Evolutionary conservation across 2,113 vertebrate species (phyloP).

Genomic region (Castor canadensis): DNA sequence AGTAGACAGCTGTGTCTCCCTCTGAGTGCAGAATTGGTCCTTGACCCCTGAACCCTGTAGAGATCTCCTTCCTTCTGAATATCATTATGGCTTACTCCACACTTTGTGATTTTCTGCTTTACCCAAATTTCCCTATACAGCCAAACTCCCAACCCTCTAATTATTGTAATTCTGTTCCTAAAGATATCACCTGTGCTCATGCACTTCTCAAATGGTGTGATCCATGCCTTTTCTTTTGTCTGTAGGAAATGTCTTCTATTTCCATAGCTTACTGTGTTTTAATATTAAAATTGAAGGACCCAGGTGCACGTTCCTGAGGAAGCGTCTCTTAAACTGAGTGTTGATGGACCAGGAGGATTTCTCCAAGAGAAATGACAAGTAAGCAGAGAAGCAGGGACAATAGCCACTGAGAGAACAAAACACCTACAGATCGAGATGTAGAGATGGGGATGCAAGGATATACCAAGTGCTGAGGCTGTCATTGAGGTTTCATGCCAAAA

Average conservation of each 20-base stretch:
- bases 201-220: neutral
- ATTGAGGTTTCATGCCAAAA: neutral
- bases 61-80: neutral
- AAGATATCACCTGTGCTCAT: too few relatives aligned
- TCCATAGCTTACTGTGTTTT: neutral
- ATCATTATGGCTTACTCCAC: neutral
- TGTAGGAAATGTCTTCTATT: neutral
- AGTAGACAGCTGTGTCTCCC: neutral
- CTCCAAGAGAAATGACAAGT: neutral
- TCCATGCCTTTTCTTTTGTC: too few relatives aligned
- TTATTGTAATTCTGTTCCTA: neutral
- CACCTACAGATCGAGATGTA: neutral
- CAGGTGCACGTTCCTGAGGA: neutral
- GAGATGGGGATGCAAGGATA: neutral
- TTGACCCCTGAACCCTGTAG: neutral
- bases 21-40: neutral
- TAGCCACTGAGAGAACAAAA: neutral
- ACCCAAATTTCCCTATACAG: neutral
- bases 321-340: neutral
- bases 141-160: neutral
- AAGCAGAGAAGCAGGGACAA: neutral
- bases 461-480: neutral
- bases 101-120: neutral
- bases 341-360: neutral
- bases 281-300: neutral